These are phyloP conservation scores for Triplophysa yarkandensis DNA, from an alignment of 2,797 vertebrate species.

Conservation along the genomic window DNA sequence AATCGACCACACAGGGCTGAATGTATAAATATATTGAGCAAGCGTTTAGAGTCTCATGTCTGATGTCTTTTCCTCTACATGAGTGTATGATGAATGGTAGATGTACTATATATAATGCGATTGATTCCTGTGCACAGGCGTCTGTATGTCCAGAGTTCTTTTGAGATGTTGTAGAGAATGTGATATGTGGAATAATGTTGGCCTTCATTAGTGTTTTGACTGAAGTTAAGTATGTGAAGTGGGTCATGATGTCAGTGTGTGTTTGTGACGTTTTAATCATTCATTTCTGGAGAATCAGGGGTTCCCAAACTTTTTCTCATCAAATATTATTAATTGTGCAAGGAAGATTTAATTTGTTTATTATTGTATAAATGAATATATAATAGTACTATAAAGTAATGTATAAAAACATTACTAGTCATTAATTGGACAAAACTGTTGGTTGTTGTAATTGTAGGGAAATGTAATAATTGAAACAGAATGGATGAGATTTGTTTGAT, in stretches of 20 bases:
- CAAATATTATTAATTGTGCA: too few species aligned
- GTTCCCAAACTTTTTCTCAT: too few species aligned
- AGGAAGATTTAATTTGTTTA: too few species aligned
- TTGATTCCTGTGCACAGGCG: background rate
- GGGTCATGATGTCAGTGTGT: constrained; percentile 70
- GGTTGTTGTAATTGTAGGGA: background rate
- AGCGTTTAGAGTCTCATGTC: background rate
- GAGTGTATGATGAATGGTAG: background rate
- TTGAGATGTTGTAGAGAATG: too few species aligned
- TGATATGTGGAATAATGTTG: too few species aligned
- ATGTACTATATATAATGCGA: background rate
- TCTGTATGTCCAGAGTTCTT: background rate
- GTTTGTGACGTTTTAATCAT: constrained; percentile 7
- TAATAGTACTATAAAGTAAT: too few species aligned
- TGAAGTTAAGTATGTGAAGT: constrained; percentile 54
- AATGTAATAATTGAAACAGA: background rate
- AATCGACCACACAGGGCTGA: too few species aligned
- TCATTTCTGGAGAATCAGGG: too few species aligned
- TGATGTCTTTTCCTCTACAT: background rate
- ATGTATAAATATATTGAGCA: background rate
- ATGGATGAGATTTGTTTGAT: too few species aligned
- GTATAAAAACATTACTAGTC: too few species aligned
- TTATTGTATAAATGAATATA: too few species aligned
- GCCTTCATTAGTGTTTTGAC: background rate
- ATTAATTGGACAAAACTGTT: too few species aligned